phyloP scores from a whole-genome alignment of 2,797 vertebrate species.

The Acanthurus leucopareius region DNA sequence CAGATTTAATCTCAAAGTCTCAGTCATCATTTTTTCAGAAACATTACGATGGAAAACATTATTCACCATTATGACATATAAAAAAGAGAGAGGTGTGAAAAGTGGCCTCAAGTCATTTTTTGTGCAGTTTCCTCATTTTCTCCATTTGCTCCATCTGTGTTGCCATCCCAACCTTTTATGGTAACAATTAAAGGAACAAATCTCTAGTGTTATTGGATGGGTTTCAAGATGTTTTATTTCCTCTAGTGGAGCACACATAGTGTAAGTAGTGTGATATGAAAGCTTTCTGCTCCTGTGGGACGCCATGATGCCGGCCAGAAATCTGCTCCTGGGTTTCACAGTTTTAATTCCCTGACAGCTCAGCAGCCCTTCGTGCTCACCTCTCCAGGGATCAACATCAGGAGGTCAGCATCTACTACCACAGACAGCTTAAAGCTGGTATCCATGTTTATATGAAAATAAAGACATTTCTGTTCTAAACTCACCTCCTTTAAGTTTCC shows the following conservation, averaged over 20 bases:
- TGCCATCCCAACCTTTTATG: slow-evolving; percentile 2
- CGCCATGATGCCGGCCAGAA: neutral
- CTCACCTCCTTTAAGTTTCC: neutral
- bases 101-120: slow-evolving; percentile 4
- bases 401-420: slow-evolving; percentile 13
- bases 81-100: slow-evolving; percentile 4
- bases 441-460: neutral
- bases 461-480: neutral
- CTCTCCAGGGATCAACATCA: slow-evolving; percentile 29
- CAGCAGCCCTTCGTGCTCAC: slow-evolving; percentile 16
- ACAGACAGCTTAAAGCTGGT: neutral
- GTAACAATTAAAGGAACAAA: slow-evolving; percentile 35
- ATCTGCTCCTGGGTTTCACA: slow-evolving; percentile 23
- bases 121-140: slow-evolving; percentile 7
- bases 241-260: slow-evolving; percentile 1
- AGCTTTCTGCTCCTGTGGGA: slow-evolving; percentile 22
- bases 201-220: slow-evolving; percentile 27
- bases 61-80: neutral
- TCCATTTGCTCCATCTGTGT: slow-evolving; percentile 40
- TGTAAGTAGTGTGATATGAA: slow-evolving; percentile 17
- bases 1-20: neutral
- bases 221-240: slow-evolving; percentile 42
- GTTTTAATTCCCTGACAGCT: slow-evolving; percentile 40
- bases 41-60: neutral
- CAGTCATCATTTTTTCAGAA: neutral